Evolutionary conservation across 1,140 invertebrate species (phyloP).

Genomic region (Papilio xuthus): DNA sequence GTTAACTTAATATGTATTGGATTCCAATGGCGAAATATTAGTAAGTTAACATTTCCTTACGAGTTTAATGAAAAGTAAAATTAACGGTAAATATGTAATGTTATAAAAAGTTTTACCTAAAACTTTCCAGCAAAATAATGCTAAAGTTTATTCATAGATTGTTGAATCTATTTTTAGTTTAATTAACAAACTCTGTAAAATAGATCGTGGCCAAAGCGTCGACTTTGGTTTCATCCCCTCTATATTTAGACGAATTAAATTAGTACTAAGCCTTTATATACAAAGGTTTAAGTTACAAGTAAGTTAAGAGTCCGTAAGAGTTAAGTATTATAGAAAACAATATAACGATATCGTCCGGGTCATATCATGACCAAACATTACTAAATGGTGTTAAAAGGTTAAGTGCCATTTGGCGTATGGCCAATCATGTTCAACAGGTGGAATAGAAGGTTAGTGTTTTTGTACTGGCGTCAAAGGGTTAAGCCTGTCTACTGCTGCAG

Average conservation of each 20-base stretch:
- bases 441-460: too few species aligned
- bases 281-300: too few species aligned
- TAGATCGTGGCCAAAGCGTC: background rate
- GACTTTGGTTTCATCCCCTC: background rate
- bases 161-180: background rate
- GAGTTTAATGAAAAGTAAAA: too few species aligned
- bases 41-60: too few species aligned
- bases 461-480: background rate
- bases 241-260: background rate
- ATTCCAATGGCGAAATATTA: too few species aligned
- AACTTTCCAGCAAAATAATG: background rate
- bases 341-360: background rate
- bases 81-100: too few species aligned
- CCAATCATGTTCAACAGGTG: background rate
- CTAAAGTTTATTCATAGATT: background rate
- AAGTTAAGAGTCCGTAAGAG: too few species aligned
- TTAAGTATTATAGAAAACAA: background rate
- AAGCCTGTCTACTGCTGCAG: too few species aligned
- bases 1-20: too few species aligned
- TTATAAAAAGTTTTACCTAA: too few species aligned
- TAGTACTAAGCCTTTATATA: background rate
- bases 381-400: background rate
- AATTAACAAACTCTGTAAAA: background rate
- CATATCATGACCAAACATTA: background rate
- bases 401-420: background rate